These are phyloP conservation scores for Pollenia angustigena DNA, from an alignment of 2,888 invertebrate genomes.

Conservation along the genomic window DNA sequence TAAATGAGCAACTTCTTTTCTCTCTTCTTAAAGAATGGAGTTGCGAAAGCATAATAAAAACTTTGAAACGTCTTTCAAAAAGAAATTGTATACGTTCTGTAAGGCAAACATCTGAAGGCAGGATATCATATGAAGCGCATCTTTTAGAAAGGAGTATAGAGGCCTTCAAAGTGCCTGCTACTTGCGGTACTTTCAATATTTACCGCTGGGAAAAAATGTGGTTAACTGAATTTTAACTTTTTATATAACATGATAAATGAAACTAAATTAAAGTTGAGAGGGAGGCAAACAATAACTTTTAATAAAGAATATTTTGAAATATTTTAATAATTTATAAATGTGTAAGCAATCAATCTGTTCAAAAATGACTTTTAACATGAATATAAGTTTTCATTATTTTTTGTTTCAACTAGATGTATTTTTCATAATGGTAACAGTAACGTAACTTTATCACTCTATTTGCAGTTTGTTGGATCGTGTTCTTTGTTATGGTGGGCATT, in stretches of 20 bases:
- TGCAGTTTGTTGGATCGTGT: background rate
- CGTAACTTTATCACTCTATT: constrained; percentile 26
- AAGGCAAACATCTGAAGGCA: too few relatives aligned
- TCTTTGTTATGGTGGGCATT: constrained; percentile 49
- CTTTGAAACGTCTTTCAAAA: too few relatives aligned
- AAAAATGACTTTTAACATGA: constrained; percentile 29
- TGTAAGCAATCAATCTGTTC: constrained; percentile 34
- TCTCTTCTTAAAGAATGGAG: too few relatives aligned
- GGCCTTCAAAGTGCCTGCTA: too few relatives aligned
- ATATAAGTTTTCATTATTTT: background rate
- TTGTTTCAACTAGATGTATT: background rate
- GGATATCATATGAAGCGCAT: too few relatives aligned
- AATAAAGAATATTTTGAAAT: background rate
- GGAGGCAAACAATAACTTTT: background rate
- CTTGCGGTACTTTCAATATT: too few relatives aligned
- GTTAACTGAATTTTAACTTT: background rate
- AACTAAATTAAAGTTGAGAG: background rate
- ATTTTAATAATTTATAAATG: constrained; percentile 30
- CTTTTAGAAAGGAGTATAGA: too few relatives aligned
- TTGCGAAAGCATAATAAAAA: too few relatives aligned
- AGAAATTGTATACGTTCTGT: too few relatives aligned
- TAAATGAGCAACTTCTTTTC: too few relatives aligned
- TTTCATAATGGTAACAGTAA: constrained; percentile 6
- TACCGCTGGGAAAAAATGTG: too few relatives aligned
- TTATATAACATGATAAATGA: background rate